Base-by-base conservation (phyloP, 2,888 invertebrate species). In the Pandemis corylana region DNA sequence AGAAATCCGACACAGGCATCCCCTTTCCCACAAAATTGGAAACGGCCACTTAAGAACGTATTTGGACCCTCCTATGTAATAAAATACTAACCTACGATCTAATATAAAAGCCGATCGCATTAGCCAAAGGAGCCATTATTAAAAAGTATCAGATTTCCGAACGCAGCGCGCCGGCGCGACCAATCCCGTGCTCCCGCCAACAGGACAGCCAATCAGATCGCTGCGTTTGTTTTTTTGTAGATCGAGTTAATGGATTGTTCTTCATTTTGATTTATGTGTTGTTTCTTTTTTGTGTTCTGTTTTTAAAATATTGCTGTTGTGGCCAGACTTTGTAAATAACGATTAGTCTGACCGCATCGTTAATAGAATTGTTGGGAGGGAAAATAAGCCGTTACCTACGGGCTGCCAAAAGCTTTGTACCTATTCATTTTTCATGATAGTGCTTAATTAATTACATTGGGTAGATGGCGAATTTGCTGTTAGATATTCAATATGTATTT, bases 121-220 rank as follows among this genome's bases (percentile, higher is more conserved):
- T 94, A 94, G 89, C 91, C 87, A 90, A 91, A 93, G 91, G 89
- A 93, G 91, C 94, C 93, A 94, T 94, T 94, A 94, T 94, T 94
- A 94, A 94, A 94, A 94, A 94, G 93, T 94, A 94, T 94, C 94
- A 87, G 87, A 88, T 94, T 94, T 90, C 94, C 75, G 89, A 92
- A 90, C 92, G 92, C 87, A 87, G 80, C 85, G 87, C 85, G 86
- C 80, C 81, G 81, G 81, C 81, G 80, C 83, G 83, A 78, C 94
- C 93, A 94, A 94, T 94, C 82, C 82, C 82, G 84, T 77, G 80
- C 85, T 82, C 84, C 89, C 88, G 89, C 87, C 88, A 86, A 83
- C 82, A 78, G 80, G 80, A 64, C 85, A 78, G 83, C 94, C 94
- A 94, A 94, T 94, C 87, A 84, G 81, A 79, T 83, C 73, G 76